Percentiles rank a stretch among this genome's conserved stretches.
Evolutionary conservation across 2,888 invertebrate species (phyloP).

Genomic region (Torymus tubicola): DNA sequence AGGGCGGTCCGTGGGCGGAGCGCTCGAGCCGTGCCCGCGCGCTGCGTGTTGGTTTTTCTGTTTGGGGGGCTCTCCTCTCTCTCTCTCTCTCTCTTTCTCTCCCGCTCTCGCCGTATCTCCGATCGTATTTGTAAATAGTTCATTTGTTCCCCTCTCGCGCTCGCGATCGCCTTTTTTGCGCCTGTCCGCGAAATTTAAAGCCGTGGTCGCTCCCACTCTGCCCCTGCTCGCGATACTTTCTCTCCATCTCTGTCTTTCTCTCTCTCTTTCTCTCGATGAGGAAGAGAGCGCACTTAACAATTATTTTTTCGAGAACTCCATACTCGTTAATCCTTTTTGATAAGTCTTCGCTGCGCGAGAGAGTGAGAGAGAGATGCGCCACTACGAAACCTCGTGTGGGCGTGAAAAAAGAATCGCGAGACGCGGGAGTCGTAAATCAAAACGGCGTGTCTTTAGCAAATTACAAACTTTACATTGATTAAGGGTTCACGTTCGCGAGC

Average conservation of each 20-base stretch:
- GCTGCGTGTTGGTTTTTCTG: slow-evolving; percentile 53
- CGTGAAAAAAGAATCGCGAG: slow-evolving; percentile 52
- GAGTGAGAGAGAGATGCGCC: not conserved
- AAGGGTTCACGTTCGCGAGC: slow-evolving; percentile 36
- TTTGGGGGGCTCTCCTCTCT: slow-evolving; percentile 27
- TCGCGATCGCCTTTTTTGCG: slow-evolving; percentile 13
- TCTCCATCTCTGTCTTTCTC: not conserved
- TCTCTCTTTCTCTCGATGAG: not conserved
- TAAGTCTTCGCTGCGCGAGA: slow-evolving; percentile 32
- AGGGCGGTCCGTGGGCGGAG: slow-evolving; percentile 58
- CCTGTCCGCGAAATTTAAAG: slow-evolving; percentile 32
- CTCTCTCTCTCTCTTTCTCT: not conserved
- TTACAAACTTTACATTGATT: slow-evolving; percentile 58
- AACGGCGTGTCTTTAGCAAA: slow-evolving; percentile 52
- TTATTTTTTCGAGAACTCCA: slow-evolving; percentile 47
- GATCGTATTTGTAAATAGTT: slow-evolving; percentile 58
- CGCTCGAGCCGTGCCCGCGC: slow-evolving; percentile 12
- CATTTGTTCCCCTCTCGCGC: slow-evolving; percentile 40
- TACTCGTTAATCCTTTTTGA: slow-evolving; percentile 49
- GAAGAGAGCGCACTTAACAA: slow-evolving; percentile 35
- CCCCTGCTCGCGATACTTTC: not conserved
- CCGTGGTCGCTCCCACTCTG: not conserved
- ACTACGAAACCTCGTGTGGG: slow-evolving; percentile 38
- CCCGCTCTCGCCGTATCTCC: slow-evolving; percentile 37
- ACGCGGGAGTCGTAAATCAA: slow-evolving; percentile 51